A percentile compares a stretch with the other conserved stretches of the same genome.
Evolutionary conservation across 2,113 vertebrate genomes (phyloP).

Genomic region (Ciconia boyciana): DNA sequence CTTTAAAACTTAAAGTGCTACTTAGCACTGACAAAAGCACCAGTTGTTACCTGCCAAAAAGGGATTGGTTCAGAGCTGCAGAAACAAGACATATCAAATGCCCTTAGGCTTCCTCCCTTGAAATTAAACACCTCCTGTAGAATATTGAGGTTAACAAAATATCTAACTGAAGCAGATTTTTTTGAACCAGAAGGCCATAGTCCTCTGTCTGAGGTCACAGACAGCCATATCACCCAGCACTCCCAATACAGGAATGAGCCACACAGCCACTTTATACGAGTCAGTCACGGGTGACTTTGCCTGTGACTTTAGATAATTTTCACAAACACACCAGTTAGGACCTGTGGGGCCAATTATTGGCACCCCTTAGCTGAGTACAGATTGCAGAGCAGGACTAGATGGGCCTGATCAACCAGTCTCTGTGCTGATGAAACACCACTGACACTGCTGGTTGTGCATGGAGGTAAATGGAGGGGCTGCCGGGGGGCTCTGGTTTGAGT

Average conservation of each 20-base stretch:
- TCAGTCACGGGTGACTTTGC: neutral
- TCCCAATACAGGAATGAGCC: neutral
- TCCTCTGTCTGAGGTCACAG: neutral
- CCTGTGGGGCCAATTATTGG: neutral
- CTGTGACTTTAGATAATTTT: neutral
- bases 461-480: neutral
- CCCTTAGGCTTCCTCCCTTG: neutral
- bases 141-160: neutral
- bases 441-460: accelerated
- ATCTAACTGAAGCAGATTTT: neutral
- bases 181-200: neutral
- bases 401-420: neutral
- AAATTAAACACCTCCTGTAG: neutral
- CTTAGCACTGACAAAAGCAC: neutral
- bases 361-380: neutral
- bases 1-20: neutral
- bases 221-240: neutral
- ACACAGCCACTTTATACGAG: neutral
- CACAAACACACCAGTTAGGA: neutral
- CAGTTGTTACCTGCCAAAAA: neutral
- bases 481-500: neutral
- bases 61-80: neutral
- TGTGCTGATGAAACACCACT: neutral
- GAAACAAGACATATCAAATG: neutral
- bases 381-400: neutral